Base-by-base conservation (phyloP, 2,797 vertebrate genomes). In the Myotis findleyi region DNA sequence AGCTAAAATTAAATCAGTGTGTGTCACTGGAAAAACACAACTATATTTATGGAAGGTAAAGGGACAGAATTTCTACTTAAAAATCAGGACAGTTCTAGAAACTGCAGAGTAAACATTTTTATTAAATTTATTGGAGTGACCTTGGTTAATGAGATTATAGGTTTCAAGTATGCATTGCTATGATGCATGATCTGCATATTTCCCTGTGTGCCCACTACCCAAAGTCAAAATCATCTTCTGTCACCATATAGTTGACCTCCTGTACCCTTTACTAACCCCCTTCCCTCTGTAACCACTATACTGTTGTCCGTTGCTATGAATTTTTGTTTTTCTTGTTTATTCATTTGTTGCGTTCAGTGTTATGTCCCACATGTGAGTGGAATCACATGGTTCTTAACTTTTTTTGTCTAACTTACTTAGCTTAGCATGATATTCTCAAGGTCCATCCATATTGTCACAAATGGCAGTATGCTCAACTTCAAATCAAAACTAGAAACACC, bases 31-130 rank as follows among this genome's bases (percentile, higher is more conserved):
- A 51, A 92, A 95, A 85, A 53, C 18, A 25, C 18, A 62, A 33
- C 0, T 17, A 6, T 68, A 89, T 41, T 90, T 87, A 88, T 66
- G 69, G 33, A 94, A 44, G 38, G 82, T 53, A 91, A 91, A 82
- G 14, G 27, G 21, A 25, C 3, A 66, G 57, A 90, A 75, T 44
- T 44, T 44, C 41, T 68, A 81, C 57, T 47, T 85, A 55, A 49
- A 89, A 85, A 55, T 72, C 44, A 91, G 17, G 53, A 36, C 18
- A 41, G 25, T 47, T 81, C 55, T 73, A 85, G 38, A 96, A 90
- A 77, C 55, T 53, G 13, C 11, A 30, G 2, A n/a, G 18, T 57
- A 62, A 51, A 16, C 0, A 18, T 41, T 13, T 17, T 53, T n/a
- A 18, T 5, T 57, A 36, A 68, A 11, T 49, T 80, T 89, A 85